Base-by-base conservation (phyloP, 2,888 invertebrate genomes). In the Melipona beecheii region DNA sequence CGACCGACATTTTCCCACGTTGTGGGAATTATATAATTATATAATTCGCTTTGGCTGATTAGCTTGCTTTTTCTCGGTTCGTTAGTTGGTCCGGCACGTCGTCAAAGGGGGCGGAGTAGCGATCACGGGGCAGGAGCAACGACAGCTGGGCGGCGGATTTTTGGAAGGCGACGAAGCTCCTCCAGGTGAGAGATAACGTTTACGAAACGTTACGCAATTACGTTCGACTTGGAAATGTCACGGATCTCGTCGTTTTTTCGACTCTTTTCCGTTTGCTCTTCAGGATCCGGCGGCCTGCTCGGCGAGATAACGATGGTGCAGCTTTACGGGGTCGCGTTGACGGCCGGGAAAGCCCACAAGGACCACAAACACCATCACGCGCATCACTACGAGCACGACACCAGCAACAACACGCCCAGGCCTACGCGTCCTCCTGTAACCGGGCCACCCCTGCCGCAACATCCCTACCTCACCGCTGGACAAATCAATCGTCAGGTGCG, bases 291-390 rank as follows among this genome's bases (percentile, higher is more conserved):
- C 15, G 97, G 97, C 64, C 95, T 97, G 90, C 94, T 97, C 78
- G 97, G 97, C 4, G 98, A 98, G 95, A 93, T 98, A 80, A 98
- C 98, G 2, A 96, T 98, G 96, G 94, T 98, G 0, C 97, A 98
- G 93, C 94, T 98, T 27, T 98, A 98, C 94, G 96, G 96, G 81
- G 97, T 97, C 0, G 98, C 98, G 0, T 93, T 98, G 81, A 97
- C 97, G 4, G 98, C 98, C 3, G 98, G 98, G 0, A 98, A 98
- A 94, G 98, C 98, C 0, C 98, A 98, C 94, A 97, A 96, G 87
- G 97, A 98, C 92, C 98, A 98, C 94, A 98, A 98, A 92, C 98
- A 98, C 92, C 98, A 98, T 92, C 98, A 98, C 94, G 97, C 96
- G 0, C 97, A 97, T 93, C 97, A 97, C 91, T 97, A 97, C 92